Conservation (phyloP, 2,797 vertebrate species). For the Paedocypris micromegethes region DNA sequence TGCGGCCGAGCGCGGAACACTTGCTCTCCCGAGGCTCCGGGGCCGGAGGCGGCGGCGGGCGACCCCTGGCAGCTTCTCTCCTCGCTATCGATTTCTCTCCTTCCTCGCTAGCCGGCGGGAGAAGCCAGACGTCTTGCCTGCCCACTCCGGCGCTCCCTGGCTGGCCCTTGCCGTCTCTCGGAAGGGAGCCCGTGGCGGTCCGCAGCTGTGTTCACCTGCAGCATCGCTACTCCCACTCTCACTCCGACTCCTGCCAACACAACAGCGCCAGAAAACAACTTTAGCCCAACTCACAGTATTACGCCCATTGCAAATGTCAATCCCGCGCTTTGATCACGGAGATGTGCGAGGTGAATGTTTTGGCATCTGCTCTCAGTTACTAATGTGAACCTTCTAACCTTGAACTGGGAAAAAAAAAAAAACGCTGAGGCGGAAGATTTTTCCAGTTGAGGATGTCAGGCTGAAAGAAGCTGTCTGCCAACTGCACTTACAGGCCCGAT, state of each 20-base stretch:
- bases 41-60: constrained; percentile 69
- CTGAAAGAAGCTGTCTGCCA: constrained; percentile 64
- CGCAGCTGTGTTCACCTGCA: constrained; percentile 75
- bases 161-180: constrained; percentile 66
- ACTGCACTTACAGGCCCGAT: constrained; percentile 65
- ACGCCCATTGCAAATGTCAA: constrained; percentile 65
- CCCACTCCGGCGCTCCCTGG: constrained; percentile 69
- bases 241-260: constrained; percentile 59
- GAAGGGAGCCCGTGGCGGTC: constrained; percentile 74
- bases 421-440: constrained; percentile 62
- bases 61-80: constrained; percentile 77
- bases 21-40: constrained; percentile 64
- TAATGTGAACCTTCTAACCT: constrained; percentile 70
- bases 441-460: constrained; percentile 68
- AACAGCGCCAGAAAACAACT: constrained; percentile 65
- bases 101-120: constrained; percentile 70
- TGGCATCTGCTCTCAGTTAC: constrained; percentile 66
- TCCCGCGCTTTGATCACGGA: constrained; percentile 64
- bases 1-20: constrained; percentile 53
- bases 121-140: constrained; percentile 67
- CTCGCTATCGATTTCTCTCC: constrained; percentile 76
- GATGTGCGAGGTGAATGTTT: constrained; percentile 64
- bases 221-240: constrained; percentile 64
- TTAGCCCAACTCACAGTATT: constrained; percentile 69
- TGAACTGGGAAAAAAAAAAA: constrained; percentile 51